These are phyloP conservation scores for Andrena trimmerana DNA, from an alignment of 2,888 invertebrate species.

Conservation along the genomic window DNA sequence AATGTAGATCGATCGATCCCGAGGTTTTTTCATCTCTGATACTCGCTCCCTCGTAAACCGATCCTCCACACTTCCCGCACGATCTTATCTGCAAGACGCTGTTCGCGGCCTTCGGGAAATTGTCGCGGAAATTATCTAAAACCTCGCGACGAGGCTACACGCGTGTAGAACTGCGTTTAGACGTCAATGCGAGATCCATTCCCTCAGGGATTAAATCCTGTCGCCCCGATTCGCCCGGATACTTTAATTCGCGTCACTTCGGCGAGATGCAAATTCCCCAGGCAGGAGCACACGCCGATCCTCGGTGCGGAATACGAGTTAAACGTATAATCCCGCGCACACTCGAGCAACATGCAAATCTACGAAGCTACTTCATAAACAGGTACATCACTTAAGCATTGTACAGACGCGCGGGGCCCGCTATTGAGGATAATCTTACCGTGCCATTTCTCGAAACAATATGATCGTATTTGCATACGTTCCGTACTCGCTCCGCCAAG, in stretches of 20 bases:
- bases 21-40: too few species aligned
- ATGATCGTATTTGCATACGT: conserved; percentile 42
- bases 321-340: conserved; percentile 42
- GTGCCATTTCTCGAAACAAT: conserved; percentile 53
- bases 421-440: conserved; percentile 51
- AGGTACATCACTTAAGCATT: conserved; percentile 50
- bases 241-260: conserved; percentile 24
- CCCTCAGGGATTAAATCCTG: neutral
- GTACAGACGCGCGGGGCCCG: conserved; percentile 14
- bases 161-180: neutral
- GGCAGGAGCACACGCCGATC: neutral
- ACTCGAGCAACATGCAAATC: conserved; percentile 50
- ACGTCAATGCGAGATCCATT: neutral
- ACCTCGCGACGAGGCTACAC: neutral
- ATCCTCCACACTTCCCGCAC: too few species aligned
- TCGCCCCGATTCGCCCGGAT: conserved; percentile 2
- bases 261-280: conserved; percentile 32
- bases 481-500: neutral
- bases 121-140: neutral
- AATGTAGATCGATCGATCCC: conserved; percentile 10
- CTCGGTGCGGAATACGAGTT: conserved; percentile 2
- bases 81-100: too few species aligned
- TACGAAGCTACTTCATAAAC: conserved; percentile 47
- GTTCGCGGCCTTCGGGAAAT: too few species aligned
- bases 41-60: too few species aligned